These are phyloP conservation scores for Prolemur simus DNA, from an alignment of 2,113 vertebrate species.

Conservation along the genomic window DNA sequence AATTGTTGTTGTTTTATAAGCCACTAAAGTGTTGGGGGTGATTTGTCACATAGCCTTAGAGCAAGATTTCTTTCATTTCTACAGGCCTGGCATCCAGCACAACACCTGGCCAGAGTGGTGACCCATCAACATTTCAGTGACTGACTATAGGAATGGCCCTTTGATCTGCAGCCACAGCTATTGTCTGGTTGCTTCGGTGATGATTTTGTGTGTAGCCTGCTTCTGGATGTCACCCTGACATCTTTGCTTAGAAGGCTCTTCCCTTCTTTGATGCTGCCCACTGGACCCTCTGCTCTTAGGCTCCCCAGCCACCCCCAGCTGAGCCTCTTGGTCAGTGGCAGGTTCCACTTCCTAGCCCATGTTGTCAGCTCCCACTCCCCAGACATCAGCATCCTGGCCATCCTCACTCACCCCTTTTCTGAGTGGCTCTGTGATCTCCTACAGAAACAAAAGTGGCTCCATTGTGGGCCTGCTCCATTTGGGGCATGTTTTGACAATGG, in stretches of 20 bases:
- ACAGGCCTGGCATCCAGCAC: neutral
- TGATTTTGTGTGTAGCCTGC: neutral
- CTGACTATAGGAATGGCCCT: neutral
- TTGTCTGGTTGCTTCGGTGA: neutral
- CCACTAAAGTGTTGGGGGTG: neutral
- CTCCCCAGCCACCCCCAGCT: neutral
- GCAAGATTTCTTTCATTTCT: neutral
- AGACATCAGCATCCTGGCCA: neutral
- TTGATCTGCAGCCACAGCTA: neutral
- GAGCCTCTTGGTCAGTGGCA: neutral
- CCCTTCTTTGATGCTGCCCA: neutral
- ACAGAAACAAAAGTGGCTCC: neutral
- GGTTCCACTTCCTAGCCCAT: neutral
- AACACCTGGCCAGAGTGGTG: neutral
- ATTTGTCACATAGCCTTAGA: neutral
- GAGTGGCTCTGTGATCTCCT: neutral
- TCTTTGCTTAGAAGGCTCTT: neutral
- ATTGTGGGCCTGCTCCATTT: neutral
- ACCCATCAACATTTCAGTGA: neutral
- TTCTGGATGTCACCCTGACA: neutral
- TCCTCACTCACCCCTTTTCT: neutral
- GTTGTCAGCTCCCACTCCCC: neutral
- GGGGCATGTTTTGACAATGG: neutral
- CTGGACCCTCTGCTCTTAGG: neutral
- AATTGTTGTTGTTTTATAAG: neutral